phyloP scores from a whole-genome alignment of 2,888 invertebrate genomes.

The Amblyteles armatorius region DNA sequence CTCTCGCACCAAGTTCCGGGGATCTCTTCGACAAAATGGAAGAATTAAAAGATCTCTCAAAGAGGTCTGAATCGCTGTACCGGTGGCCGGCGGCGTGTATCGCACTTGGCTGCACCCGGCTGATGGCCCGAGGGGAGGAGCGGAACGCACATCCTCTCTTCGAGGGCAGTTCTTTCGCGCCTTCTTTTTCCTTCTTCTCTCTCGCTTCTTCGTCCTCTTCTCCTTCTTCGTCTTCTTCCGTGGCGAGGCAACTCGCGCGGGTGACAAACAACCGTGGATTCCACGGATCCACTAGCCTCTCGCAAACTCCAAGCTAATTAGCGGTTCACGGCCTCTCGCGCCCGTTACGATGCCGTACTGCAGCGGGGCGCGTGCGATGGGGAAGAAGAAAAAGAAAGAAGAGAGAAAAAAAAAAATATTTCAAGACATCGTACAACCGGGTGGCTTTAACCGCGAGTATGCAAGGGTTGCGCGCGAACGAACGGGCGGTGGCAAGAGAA shows the following conservation, averaged over 20 bases:
- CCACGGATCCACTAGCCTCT: conserved; percentile 77
- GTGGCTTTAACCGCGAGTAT: conserved; percentile 47
- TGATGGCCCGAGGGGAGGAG: conserved; percentile 33
- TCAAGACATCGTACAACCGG: conserved; percentile 54
- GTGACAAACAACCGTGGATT: conserved; percentile 81
- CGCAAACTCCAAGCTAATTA: conserved; percentile 81
- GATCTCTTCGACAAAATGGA: conserved; percentile 61
- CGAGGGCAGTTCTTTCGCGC: conserved; percentile 53
- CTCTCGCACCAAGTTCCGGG: conserved; percentile 32
- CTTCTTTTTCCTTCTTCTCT: conserved; percentile 50
- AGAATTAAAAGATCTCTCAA: conserved; percentile 58
- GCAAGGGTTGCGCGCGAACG: conserved; percentile 57
- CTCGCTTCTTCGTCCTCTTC: conserved; percentile 33
- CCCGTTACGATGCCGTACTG: conserved; percentile 53
- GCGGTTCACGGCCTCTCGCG: conserved; percentile 77
- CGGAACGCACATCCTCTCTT: conserved; percentile 32
- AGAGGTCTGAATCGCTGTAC: conserved; percentile 26
- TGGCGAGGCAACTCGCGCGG: conserved; percentile 68
- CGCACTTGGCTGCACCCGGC: conserved; percentile 1
- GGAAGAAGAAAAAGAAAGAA: conserved; percentile 29
- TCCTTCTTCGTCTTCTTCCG: conserved; percentile 27
- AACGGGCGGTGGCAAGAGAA: conserved; percentile 26
- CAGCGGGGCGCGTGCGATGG: conserved; percentile 44
- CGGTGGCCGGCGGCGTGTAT: conserved; percentile 18
- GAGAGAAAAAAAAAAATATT: conserved; percentile 69